phyloP scores from a whole-genome alignment of 2,113 vertebrate genomes.

The Zosterops hypoxanthus region DNA sequence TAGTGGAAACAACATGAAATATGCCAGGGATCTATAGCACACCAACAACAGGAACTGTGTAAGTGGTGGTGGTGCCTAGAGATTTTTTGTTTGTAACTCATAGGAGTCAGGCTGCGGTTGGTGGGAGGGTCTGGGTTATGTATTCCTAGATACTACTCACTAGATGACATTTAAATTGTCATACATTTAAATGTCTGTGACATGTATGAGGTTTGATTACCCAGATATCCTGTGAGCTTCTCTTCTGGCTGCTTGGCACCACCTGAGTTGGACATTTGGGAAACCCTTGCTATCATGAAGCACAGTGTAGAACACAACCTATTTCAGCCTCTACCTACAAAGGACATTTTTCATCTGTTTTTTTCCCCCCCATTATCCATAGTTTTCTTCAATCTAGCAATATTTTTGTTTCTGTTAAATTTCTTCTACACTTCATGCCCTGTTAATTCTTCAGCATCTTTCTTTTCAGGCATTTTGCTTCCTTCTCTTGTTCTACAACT shows the following conservation, averaged over 20 bases:
- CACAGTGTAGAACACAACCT: background rate
- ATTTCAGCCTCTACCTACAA: background rate
- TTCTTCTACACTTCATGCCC: background rate
- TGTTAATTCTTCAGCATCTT: background rate
- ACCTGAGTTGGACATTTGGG: background rate
- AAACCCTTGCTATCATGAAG: background rate
- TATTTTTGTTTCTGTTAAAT: background rate
- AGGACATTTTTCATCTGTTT: background rate
- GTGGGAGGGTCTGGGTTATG: background rate
- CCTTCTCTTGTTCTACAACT: background rate
- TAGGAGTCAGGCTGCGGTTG: background rate
- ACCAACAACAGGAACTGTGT: background rate
- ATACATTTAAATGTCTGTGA: background rate
- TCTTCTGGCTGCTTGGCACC: background rate
- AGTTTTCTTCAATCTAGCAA: background rate
- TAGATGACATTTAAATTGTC: background rate
- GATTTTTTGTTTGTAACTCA: background rate
- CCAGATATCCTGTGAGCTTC: background rate
- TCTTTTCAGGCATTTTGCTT: background rate
- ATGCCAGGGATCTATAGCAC: background rate
- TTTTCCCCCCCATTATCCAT: background rate
- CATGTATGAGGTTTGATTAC: background rate
- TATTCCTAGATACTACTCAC: background rate
- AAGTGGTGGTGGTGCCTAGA: background rate
- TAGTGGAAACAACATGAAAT: background rate